Base-by-base conservation (phyloP, 2,888 invertebrate genomes). In the Eumerus sabulonum region DNA sequence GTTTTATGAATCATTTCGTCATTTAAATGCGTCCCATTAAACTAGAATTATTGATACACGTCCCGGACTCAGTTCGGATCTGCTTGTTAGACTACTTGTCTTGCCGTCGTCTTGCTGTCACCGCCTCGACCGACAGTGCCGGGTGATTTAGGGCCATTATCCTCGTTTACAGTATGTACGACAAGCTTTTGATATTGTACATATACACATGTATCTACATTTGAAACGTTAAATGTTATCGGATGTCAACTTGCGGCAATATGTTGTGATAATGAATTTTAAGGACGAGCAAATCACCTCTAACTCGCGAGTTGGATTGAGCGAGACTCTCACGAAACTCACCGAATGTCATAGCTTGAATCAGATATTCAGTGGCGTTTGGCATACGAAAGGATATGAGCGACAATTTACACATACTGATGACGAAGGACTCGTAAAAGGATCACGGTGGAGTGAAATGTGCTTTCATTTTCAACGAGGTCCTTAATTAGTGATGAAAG, bases 21-120 rank as follows among this genome's bases (percentile, higher is more conserved):
- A 68, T 77, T 77, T 77, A 73, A 73, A 77, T 77, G 63, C 63
- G 63, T 77, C 53, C 67, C 77, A 77, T 73, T 77, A 73, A 77
- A 57, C 67, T 27, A 48, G 63, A 77, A 77, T 72, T 77, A 77
- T 77, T 77, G 77, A 77, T 77, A 73, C 67, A 77, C 72, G 68
- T 63, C 67, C 57, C 45, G 62, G 47, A 54, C 17, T 27, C 27
- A 27, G n/a, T n/a, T n/a, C n/a, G n/a, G 64, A 53, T 54, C 40
- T 45, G 38, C 27, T 13, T 12, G 19, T 42, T 27, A 40, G 13
- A 40, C 11, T 40, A 11, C 27, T 40, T 4, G 42, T 13, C 27
- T 38, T 35, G 9, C 17, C 18, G 35, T 53, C n/a, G n/a, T n/a
- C n/a, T n/a, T n/a, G n/a, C n/a, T n/a, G n/a, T n/a, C n/a, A n/a